Percentiles rank a stretch among this genome's conserved stretches.
Conservation (phyloP, 2,797 vertebrate genomes). For the Bradypodion ventrale region DNA sequence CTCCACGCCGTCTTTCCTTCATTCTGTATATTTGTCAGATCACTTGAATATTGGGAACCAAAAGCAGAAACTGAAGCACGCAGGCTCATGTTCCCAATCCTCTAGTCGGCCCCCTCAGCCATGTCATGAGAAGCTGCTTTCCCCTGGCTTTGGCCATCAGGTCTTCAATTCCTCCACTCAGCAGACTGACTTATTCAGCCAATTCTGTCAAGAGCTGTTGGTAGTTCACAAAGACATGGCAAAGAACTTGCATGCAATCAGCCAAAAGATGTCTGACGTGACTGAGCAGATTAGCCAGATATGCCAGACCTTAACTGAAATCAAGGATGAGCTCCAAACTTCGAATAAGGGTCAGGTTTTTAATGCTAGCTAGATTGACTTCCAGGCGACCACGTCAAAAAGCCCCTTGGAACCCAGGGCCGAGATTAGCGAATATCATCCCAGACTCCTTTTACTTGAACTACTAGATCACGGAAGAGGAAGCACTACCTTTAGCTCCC, state of each 20-base stretch:
- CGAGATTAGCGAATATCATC: conserved; percentile 34
- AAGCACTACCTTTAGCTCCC: conserved; percentile 65
- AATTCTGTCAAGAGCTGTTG: conserved; percentile 76
- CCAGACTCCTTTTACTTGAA: conserved; percentile 35
- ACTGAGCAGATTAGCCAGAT: conserved; percentile 67
- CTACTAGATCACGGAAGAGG: conserved; percentile 75
- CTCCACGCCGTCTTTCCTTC: conserved; percentile 63
- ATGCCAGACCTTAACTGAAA: conserved; percentile 73
- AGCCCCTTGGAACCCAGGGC: neutral
- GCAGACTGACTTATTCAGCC: conserved; percentile 73
- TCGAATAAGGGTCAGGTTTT: conserved; percentile 41
- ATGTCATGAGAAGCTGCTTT: conserved; percentile 33
- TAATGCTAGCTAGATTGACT: neutral
- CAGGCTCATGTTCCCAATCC: conserved; percentile 37
- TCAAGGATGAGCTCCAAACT: conserved; percentile 68
- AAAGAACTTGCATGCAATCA: conserved; percentile 66
- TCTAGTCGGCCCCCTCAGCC: conserved; percentile 55
- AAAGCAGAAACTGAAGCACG: conserved; percentile 63
- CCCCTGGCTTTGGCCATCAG: conserved; percentile 65
- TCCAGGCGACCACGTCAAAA: conserved; percentile 42
- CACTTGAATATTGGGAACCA: conserved; percentile 54
- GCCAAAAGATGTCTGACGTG: conserved; percentile 73
- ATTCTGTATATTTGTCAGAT: conserved; percentile 62
- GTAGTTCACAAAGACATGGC: conserved; percentile 74
- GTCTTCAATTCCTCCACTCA: conserved; percentile 67